Percentiles rank a stretch among this genome's conserved stretches.
phyloP scores from a whole-genome alignment of 2,113 vertebrate genomes.

The Brachyhypopomus gauderio region DNA sequence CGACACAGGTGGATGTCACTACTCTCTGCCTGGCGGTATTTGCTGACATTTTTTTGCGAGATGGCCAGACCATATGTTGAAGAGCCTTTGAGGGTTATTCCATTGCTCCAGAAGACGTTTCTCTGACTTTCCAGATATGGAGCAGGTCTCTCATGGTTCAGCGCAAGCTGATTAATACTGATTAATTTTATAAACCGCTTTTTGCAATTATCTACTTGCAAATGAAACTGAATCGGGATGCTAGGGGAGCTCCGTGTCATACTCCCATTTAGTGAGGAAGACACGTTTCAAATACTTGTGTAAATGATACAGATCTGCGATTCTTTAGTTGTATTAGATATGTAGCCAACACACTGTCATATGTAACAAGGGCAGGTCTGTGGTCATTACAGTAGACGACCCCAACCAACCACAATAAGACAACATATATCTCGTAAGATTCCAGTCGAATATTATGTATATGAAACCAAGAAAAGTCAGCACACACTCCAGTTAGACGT shows the following conservation, averaged over 20 bases:
- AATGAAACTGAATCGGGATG: background rate
- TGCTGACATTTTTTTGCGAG: background rate
- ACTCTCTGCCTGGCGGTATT: background rate
- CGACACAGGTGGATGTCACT: background rate
- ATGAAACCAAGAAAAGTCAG: background rate
- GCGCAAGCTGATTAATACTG: conserved; percentile 6
- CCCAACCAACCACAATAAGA: no score
- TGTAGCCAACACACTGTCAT: no score
- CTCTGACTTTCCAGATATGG: conserved; percentile 15
- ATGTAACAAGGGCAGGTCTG: no score
- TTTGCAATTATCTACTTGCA: conserved; percentile 1
- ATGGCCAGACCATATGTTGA: background rate
- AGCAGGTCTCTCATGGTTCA: background rate
- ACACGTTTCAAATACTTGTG: no score
- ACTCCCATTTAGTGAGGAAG: no score
- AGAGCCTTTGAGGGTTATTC: conserved; percentile 26
- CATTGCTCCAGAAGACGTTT: conserved; percentile 6
- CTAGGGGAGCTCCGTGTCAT: background rate
- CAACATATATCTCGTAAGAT: no score
- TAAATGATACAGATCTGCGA: no score
- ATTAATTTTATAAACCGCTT: background rate
- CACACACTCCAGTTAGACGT: no score
- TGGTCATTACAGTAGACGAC: no score
- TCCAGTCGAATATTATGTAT: background rate
- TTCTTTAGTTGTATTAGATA: no score